Conservation (phyloP, 2,888 invertebrate species). For the Drosophila mercatorum region DNA sequence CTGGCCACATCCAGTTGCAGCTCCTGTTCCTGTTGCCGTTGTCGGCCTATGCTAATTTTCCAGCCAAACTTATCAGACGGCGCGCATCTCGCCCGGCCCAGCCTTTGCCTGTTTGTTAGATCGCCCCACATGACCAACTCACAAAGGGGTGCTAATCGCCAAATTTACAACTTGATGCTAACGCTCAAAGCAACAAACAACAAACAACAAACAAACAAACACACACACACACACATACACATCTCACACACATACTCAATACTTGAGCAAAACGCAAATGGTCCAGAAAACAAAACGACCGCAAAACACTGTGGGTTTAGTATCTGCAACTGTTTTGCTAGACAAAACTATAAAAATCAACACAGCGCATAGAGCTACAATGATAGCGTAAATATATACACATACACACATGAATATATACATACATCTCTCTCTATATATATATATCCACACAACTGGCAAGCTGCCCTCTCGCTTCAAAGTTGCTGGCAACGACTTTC, state of each 20-base stretch:
- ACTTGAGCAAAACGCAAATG: conserved; percentile 70
- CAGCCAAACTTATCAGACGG: conserved; percentile 70
- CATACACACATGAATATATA: not conserved
- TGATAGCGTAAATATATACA: conserved; percentile 37
- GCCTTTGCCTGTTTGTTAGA: conserved; percentile 69
- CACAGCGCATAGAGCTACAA: conserved; percentile 54
- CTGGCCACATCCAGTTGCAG: conserved; percentile 30
- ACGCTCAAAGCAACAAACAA: conserved; percentile 37
- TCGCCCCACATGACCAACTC: conserved; percentile 57
- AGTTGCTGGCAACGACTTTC: conserved; percentile 57
- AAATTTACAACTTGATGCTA: conserved; percentile 82
- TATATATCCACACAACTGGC: not conserved
- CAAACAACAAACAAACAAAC: conserved; percentile 13
- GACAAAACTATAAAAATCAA: conserved; percentile 74
- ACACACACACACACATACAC: conserved; percentile 27
- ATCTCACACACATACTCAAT: conserved; percentile 27
- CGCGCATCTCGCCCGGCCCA: conserved; percentile 71
- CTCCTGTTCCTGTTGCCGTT: conserved; percentile 25
- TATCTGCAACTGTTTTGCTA: conserved; percentile 54
- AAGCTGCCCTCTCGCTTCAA: conserved; percentile 12
- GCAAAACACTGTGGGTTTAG: conserved; percentile 56
- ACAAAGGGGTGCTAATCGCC: conserved; percentile 82
- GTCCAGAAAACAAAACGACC: conserved; percentile 82
- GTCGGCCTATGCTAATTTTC: conserved; percentile 75
- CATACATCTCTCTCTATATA: not conserved